Evolutionary conservation across 1,140 invertebrate genomes (phyloP).

Genomic region (Parasteatoda tepidariorum): DNA sequence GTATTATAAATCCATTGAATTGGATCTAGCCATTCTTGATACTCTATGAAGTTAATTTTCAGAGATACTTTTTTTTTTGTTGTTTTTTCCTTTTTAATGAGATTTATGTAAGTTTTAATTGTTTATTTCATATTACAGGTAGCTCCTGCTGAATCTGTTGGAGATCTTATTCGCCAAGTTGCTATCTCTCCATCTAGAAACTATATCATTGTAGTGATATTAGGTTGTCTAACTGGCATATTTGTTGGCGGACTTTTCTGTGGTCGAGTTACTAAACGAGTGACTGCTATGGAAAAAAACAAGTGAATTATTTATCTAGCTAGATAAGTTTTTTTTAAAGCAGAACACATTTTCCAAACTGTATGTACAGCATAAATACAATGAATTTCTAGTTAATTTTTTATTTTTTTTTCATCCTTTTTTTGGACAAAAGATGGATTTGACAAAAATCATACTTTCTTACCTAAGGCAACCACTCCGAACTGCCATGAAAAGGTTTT

Average conservation of each 20-base stretch:
- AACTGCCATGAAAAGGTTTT: not conserved
- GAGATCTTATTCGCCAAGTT: constrained; percentile 79
- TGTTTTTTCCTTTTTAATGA: too few relatives aligned
- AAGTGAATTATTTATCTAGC: constrained; percentile 69
- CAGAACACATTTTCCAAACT: not conserved
- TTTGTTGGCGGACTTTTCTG: constrained; percentile 86
- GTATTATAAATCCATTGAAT: too few relatives aligned
- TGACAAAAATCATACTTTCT: not conserved
- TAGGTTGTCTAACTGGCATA: constrained; percentile 79
- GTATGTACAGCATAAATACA: not conserved
- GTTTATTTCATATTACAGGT: too few relatives aligned
- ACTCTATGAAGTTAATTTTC: too few relatives aligned
- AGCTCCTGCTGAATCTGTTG: constrained; percentile 75
- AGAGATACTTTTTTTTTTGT: too few relatives aligned
- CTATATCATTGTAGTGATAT: constrained; percentile 80
- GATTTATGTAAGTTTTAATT: too few relatives aligned
- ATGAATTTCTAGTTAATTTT: not conserved
- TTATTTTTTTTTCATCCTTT: not conserved
- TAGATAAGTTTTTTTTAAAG: not conserved
- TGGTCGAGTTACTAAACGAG: constrained; percentile 80
- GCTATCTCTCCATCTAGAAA: constrained; percentile 79
- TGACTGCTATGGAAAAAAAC: constrained; percentile 76
- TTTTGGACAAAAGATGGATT: not conserved
- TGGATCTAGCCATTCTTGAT: too few relatives aligned
- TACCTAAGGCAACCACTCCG: not conserved